Evolutionary conservation across 2,888 invertebrate species (phyloP), one percentile per base, ranked within the genome.

Genomic region (Pedicia rivosa): DNA sequence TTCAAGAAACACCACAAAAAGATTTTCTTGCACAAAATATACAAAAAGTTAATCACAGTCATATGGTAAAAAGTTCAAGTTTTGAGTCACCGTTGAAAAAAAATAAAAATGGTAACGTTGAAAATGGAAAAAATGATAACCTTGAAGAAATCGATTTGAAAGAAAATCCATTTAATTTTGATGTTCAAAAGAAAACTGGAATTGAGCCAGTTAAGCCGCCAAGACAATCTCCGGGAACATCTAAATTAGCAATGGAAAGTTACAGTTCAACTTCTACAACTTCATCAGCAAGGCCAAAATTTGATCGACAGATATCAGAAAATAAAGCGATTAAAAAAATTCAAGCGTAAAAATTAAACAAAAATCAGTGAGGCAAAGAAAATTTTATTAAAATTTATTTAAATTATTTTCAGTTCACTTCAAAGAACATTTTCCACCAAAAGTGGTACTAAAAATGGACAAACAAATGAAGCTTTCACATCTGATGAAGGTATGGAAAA

Each of bases 391-490:
- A 17, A 12, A n/a, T 12, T 2, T n/a, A 13, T 12, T 20, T 12
- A 4, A 16, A 20, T 4, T 20, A 13, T 12, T 20, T 13, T 13
- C 10, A 33, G 35, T 35, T 59, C 64, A 0, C 52, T 70, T 16
- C 66, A 65, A 32, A 55, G 68, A 41, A 68, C 67, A 0, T 59
- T 70, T 42, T 69, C 68, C 0, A 61, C 63, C 38, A 61, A 63
- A 42, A 65, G 66, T 17, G 47, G 17, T 13, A 31, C 41, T 46
- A 25, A 25, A 16, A 25, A 16, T 41, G 38, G 38, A 2, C 61
- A 56, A 43, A 51, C 53, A 1, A 59, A 58, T 41, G 60, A 57
- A 27, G 49, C 47, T 5, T 56, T 53, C 40, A 50, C 52, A 37
- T 44, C 49, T 13, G 56, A 59, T 27, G 47, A 50, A 27, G 26